Percentiles rank a stretch among this genome's conserved stretches.
Evolutionary conservation across 1,140 invertebrate genomes (phyloP).

Genomic region (Temnothorax longispinosus): DNA sequence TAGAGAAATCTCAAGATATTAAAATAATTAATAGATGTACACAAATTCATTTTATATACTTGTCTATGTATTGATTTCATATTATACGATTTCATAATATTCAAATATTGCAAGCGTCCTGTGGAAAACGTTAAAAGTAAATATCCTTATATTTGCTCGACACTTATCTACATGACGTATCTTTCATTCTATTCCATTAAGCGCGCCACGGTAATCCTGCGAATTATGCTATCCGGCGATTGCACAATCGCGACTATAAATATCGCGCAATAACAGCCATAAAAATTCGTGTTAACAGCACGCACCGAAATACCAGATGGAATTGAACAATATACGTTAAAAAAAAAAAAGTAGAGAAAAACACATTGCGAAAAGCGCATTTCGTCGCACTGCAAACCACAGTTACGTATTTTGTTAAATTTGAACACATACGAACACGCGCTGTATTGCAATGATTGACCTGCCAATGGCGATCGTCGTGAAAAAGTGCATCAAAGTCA

Average conservation of each 20-base stretch:
- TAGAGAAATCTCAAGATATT: not conserved
- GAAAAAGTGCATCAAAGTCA: conserved; percentile 44
- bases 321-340: conserved; percentile 45
- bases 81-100: not conserved
- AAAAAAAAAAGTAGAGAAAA: conserved; percentile 20
- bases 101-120: not conserved
- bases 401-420: conserved; percentile 49
- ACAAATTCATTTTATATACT: not conserved
- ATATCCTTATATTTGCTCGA: conserved; percentile 16
- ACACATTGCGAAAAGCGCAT: conserved; percentile 42
- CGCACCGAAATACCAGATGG: not conserved
- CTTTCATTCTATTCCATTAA: conserved; percentile 49
- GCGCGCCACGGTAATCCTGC: conserved; percentile 26
- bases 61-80: not conserved
- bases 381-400: conserved; percentile 44
- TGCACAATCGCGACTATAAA: conserved; percentile 40
- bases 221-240: conserved; percentile 44
- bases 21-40: not conserved
- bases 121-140: conserved; percentile 20
- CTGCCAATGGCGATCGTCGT: conserved; percentile 57
- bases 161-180: conserved; percentile 11
- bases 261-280: conserved; percentile 17
- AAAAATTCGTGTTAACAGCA: conserved; percentile 57
- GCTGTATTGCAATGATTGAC: conserved; percentile 50
- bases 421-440: conserved; percentile 9